phyloP scores from a whole-genome alignment of 1,140 invertebrate genomes.

The Scaptomyza hsui region DNA sequence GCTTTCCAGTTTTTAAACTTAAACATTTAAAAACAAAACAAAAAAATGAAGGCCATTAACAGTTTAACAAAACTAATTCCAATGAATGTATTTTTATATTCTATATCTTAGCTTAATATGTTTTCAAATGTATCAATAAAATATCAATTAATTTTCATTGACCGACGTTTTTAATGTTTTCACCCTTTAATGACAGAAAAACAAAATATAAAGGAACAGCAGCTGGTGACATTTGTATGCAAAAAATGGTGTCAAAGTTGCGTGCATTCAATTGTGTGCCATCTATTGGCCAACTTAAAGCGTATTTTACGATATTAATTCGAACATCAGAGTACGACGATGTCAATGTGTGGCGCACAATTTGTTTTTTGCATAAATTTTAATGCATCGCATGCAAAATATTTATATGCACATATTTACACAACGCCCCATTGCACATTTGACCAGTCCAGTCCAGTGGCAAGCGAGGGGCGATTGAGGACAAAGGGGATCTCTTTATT shows the following conservation, averaged over 20 bases:
- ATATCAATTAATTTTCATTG: constrained; percentile 70
- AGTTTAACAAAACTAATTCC: not conserved
- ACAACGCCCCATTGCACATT: constrained; percentile 71
- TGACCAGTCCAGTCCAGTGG: constrained; percentile 21
- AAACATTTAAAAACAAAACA: not conserved
- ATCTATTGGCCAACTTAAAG: constrained; percentile 56
- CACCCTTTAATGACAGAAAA: constrained; percentile 47
- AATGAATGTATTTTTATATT: not conserved
- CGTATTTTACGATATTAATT: constrained; percentile 46
- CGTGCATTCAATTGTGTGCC: constrained; percentile 53
- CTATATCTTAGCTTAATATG: constrained; percentile 33
- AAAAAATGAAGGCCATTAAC: not conserved
- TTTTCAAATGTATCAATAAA: constrained; percentile 70
- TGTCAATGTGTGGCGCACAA: constrained; percentile 14
- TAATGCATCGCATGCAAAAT: constrained; percentile 72
- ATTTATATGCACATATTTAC: constrained; percentile 71
- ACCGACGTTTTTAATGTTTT: constrained; percentile 22
- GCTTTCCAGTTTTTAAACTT: too few relatives aligned
- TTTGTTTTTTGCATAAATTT: constrained; percentile 74
- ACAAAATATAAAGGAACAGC: not conserved
- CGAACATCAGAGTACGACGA: constrained; percentile 8
- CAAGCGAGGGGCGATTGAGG: not conserved
- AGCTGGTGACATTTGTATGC: constrained; percentile 59
- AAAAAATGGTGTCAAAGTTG: constrained; percentile 40
- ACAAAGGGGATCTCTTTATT: constrained; percentile 20